phyloP scores from a whole-genome alignment of 2,113 vertebrate species.

The Platichthys stellatus region DNA sequence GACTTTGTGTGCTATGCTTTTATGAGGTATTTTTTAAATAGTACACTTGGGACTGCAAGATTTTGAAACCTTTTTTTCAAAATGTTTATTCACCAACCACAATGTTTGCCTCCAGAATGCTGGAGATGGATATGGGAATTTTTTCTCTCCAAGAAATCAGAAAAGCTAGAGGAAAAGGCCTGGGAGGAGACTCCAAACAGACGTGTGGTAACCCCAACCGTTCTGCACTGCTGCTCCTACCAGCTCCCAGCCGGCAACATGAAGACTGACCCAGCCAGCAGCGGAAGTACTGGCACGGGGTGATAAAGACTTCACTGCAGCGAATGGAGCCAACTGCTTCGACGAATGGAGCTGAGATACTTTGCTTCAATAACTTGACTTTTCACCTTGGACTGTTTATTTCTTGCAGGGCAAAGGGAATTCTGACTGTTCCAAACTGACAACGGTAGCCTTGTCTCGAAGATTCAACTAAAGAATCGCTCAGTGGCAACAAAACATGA shows the following conservation, averaged over 20 bases:
- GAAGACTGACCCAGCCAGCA: neutral
- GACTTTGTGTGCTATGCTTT: neutral
- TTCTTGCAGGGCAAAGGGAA: neutral
- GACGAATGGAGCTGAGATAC: slow-evolving; percentile 15
- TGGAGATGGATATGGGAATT: neutral
- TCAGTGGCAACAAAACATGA: no score
- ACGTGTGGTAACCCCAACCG: neutral
- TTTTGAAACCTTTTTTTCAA: neutral
- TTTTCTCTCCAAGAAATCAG: neutral
- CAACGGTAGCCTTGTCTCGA: neutral
- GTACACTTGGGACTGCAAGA: no score
- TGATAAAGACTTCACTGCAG: slow-evolving; percentile 17
- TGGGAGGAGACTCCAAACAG: neutral
- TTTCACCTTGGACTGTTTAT: slow-evolving; percentile 17
- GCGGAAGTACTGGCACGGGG: no score
- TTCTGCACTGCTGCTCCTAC: neutral
- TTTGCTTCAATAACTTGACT: neutral
- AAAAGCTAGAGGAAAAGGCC: neutral
- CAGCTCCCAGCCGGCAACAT: neutral
- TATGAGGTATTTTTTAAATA: no score
- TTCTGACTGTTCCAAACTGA: neutral
- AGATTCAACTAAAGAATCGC: neutral
- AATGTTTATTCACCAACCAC: no score
- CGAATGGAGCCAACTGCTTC: slow-evolving; percentile 8
- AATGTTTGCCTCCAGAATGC: neutral